These are phyloP conservation scores for Brenthis ino DNA, from an alignment of 2,888 invertebrate species.

Conservation along the genomic window DNA sequence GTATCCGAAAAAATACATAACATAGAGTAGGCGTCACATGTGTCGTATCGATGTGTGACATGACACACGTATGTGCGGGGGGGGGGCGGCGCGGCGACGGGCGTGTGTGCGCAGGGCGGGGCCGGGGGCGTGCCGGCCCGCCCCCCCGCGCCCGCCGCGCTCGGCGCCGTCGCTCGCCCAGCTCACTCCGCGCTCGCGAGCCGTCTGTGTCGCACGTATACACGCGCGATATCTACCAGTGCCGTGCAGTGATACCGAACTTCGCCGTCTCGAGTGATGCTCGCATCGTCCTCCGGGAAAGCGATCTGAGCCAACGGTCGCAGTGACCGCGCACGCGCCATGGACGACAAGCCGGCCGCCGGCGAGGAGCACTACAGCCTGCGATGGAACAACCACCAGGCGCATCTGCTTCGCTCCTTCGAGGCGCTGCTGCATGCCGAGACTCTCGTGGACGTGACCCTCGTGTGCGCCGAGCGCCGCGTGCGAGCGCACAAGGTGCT, in stretches of 20 bases:
- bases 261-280: conserved; percentile 59
- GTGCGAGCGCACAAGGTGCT: conserved; percentile 96
- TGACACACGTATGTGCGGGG: conserved; percentile 53
- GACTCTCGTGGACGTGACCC: conserved; percentile 93
- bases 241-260: conserved; percentile 60
- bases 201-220: conserved; percentile 61
- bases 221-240: conserved; percentile 60
- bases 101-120: conserved; percentile 62
- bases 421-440: conserved; percentile 94
- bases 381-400: conserved; percentile 96
- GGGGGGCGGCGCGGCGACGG: conserved; percentile 43
- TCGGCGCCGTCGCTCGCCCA: conserved; percentile 52
- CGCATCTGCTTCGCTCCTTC: conserved; percentile 93
- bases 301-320: conserved; percentile 71
- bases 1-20: conserved; percentile 70
- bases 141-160: conserved; percentile 52
- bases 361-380: conserved; percentile 92
- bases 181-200: conserved; percentile 64
- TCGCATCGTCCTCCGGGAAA: conserved; percentile 63
- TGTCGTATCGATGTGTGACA: conserved; percentile 72
- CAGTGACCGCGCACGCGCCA: conserved; percentile 68
- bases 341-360: conserved; percentile 76
- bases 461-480: conserved; percentile 92
- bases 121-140: conserved; percentile 65
- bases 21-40: conserved; percentile 75